Conservation (phyloP, 1,140 invertebrate genomes). For the Drosophila pectinifera region DNA sequence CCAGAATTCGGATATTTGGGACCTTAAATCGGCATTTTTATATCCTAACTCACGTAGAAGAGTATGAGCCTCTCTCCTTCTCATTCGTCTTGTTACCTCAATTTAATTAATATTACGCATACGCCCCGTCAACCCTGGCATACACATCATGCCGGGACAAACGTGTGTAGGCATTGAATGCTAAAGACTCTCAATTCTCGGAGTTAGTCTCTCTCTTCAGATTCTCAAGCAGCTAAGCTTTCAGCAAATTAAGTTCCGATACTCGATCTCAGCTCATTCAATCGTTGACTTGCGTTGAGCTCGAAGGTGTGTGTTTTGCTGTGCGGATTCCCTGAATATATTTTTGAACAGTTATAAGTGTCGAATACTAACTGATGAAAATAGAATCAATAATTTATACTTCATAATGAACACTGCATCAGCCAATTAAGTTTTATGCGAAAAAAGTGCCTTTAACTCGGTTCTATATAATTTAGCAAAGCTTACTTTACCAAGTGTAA, state of each 20-base stretch:
- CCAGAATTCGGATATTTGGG: no score
- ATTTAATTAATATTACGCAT: not conserved
- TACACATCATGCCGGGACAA: no score
- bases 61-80: no score
- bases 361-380: not conserved
- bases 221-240: not conserved
- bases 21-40: no score
- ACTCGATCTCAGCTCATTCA: not conserved
- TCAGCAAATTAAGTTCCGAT: constrained; percentile 3
- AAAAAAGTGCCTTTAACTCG: not conserved
- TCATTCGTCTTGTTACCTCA: not conserved
- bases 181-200: not conserved
- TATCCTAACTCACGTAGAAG: no score
- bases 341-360: not conserved
- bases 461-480: no score
- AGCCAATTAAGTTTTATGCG: not conserved
- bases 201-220: not conserved
- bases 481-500: not conserved
- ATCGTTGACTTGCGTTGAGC: not conserved
- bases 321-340: not conserved
- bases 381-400: not conserved
- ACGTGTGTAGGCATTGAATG: not conserved
- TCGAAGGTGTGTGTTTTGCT: not conserved
- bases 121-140: not conserved
- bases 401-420: not conserved